These are phyloP conservation scores for Cynoglossus semilaevis DNA, from an alignment of 2,113 vertebrate species.

Conservation along the genomic window DNA sequence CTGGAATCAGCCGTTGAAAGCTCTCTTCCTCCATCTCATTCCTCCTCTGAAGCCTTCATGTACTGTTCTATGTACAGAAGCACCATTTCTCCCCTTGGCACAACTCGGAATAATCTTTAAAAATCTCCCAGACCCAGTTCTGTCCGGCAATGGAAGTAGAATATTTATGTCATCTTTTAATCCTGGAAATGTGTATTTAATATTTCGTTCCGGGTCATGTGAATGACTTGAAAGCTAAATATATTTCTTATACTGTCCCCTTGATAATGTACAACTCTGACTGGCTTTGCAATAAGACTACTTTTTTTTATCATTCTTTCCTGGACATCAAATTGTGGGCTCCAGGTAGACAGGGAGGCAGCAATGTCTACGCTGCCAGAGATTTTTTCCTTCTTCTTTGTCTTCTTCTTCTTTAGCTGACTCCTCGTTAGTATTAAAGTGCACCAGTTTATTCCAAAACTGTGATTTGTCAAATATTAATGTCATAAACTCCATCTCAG, in stretches of 20 bases:
- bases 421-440: slow-evolving; percentile 1
- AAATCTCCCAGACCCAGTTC: slow-evolving; percentile 39
- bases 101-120: slow-evolving; percentile 44
- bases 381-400: not conserved
- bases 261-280: not conserved
- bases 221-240: slow-evolving; percentile 5
- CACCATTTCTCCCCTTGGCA: slow-evolving; percentile 50
- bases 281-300: too few species aligned
- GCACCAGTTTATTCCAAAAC: slow-evolving; percentile 21
- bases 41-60: slow-evolving; percentile 20
- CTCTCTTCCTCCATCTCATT: slow-evolving; percentile 41
- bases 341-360: slow-evolving; percentile 15
- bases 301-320: slow-evolving; percentile 1
- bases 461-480: slow-evolving; percentile 32
- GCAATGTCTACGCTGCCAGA: slow-evolving; percentile 14
- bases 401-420: too few species aligned
- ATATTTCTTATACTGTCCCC: not conserved
- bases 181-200: not conserved
- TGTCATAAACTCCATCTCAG: slow-evolving; percentile 24
- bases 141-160: slow-evolving; percentile 35
- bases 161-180: slow-evolving; percentile 14
- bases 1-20: not conserved
- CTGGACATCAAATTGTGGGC: slow-evolving; percentile 8
- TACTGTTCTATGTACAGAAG: slow-evolving; percentile 33
- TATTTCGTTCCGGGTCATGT: not conserved